A percentile compares a stretch with the other conserved stretches of the same genome.
Evolutionary conservation across 2,113 vertebrate species (phyloP).

Genomic region (Sialia sialis): DNA sequence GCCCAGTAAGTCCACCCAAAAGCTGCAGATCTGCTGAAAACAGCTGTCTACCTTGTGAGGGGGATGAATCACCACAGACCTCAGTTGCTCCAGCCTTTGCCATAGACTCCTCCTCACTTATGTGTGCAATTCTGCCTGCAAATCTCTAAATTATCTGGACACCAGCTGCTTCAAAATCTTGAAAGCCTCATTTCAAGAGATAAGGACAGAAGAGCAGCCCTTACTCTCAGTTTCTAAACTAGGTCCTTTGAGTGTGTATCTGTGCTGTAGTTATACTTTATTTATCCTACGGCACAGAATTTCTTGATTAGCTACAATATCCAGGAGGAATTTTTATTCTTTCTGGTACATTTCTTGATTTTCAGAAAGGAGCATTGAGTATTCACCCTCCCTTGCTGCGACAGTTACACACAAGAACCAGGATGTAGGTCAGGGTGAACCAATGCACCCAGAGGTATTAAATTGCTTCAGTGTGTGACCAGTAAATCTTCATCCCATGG

Average conservation of each 20-base stretch:
- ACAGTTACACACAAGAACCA: not conserved
- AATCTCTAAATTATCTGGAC: slow-evolving; percentile 29
- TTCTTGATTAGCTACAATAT: not conserved
- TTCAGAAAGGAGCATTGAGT: not conserved
- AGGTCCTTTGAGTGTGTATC: not conserved
- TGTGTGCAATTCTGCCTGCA: not conserved
- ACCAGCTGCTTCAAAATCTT: slow-evolving; percentile 22
- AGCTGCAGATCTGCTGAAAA: slow-evolving; percentile 9
- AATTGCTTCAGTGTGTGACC: not conserved
- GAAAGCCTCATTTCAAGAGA: not conserved
- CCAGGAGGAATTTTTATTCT: not conserved
- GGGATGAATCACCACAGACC: not conserved
- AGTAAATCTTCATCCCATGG: not conserved
- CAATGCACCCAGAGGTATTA: not conserved
- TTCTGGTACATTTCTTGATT: not conserved
- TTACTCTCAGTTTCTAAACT: not conserved
- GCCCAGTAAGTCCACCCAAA: not conserved
- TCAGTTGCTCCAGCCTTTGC: not conserved
- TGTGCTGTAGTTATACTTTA: not conserved
- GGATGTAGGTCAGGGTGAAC: slow-evolving; percentile 26
- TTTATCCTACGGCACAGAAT: not conserved
- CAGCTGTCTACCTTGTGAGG: slow-evolving; percentile 32
- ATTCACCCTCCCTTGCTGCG: not conserved
- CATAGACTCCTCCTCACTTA: not conserved
- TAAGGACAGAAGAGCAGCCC: not conserved